Conservation (phyloP, 1,140 invertebrate genomes). For the Drosophila novamexicana region DNA sequence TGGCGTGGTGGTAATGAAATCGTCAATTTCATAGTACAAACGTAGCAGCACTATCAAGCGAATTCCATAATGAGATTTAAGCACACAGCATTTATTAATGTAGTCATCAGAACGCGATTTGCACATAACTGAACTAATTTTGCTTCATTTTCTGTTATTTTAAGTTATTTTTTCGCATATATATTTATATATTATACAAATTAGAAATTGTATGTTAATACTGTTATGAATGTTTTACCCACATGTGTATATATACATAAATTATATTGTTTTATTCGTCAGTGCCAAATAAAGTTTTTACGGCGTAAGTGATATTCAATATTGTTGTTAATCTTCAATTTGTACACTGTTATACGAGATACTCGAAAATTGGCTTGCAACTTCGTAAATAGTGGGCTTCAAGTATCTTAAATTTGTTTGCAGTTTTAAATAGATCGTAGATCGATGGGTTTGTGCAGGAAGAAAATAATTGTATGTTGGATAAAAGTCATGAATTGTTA, state of each 20-base stretch:
- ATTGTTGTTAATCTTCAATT: neutral
- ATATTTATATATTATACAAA: constrained; percentile 12
- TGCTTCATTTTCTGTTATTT: neutral
- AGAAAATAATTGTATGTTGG: constrained; percentile 24
- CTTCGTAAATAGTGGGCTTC: no score
- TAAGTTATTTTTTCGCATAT: constrained; percentile 9
- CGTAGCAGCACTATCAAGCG: neutral
- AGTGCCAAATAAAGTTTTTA: constrained; percentile 33
- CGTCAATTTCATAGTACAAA: constrained; percentile 11
- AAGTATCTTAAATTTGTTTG: neutral
- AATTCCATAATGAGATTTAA: constrained; percentile 8
- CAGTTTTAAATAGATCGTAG: neutral
- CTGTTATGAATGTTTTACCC: constrained; percentile 28
- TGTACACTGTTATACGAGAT: neutral
- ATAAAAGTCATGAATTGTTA: constrained; percentile 51
- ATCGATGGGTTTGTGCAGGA: neutral
- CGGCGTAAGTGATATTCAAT: constrained; percentile 12
- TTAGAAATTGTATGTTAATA: constrained; percentile 20
- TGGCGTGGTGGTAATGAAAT: neutral
- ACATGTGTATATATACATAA: constrained; percentile 12
- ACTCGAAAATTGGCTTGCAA: no score
- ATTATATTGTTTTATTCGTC: constrained; percentile 3
- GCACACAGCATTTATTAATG: constrained; percentile 27
- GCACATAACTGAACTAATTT: constrained; percentile 11
- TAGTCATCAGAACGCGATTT: constrained; percentile 8